Base-by-base conservation (phyloP, 2,888 invertebrate genomes). In the Ennomos quercinarius region DNA sequence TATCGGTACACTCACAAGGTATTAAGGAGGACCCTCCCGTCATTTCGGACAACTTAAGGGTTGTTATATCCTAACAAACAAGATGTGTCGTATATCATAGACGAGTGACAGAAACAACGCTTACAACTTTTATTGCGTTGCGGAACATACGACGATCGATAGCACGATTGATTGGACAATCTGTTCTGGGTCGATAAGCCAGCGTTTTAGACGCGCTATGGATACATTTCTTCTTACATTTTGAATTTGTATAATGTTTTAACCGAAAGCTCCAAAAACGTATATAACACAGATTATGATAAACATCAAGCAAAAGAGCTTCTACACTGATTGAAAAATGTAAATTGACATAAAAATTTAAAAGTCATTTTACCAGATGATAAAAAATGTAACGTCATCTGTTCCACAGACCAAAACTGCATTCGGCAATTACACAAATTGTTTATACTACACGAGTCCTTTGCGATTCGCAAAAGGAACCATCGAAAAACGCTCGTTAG, bases 71-170 rank as follows among this genome's bases (percentile, higher is more conserved):
- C 50, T 44, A 62, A 61, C 63, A 72, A 69, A 68, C 71, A 73
- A 73, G 74, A 77, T 77, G 70, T 70, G 64, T 71, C 76, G 72
- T 78, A 77, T 70, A 76, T 80, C 80, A 80, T 74, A 71, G 67
- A 70, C 60, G 74, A 72, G 60, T 55, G 67, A 69, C 72, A 69
- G 65, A 67, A 68, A 72, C 72, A 71, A 68, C 67, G 68, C 67
- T 61, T 61, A 64, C 64, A 73, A 74, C 71, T 74, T 78, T 76
- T 80, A 79, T 79, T 76, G 73, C 61, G 71, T 77, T 76, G 74
- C 68, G 51, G 46, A 63, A 65, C 68, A 62, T 59, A 47, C 47
- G 44, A 45, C 57, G 55, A 63, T 48, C 47, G 48, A 40, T 13
- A 38, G 46, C 56, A 46, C 42, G 47, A 66, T 63, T 63, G 69